Base-by-base conservation (phyloP, 2,888 invertebrate genomes). In the Clanis bilineata region DNA sequence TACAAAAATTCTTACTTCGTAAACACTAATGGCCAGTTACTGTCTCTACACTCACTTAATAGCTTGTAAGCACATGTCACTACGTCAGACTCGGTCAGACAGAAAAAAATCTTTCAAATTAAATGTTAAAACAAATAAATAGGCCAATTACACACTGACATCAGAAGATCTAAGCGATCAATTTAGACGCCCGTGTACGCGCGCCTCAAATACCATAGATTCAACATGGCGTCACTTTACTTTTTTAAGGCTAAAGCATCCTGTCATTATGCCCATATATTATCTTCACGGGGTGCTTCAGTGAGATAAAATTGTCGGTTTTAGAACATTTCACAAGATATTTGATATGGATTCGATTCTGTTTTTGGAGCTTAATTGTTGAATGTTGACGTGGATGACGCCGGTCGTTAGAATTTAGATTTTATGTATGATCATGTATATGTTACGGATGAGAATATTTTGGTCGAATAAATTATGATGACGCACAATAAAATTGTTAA, bases 241-340 rank as follows among this genome's bases (percentile, higher is more conserved):
- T 70, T 78, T 82, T 81, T 81, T 77, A 71, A 73, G 69, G 75
- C 79, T 74, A 80, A 76, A 82, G 79, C 80, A 77, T 82, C 78
- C 81, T 86, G 85, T 88, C 88, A 84, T 81, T 88, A 82, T 74
- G 78, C 67, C 77, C 82, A 79, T 87, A 83, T 77, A 82, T 88
- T 86, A 86, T 80, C 82, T 77, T 83, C 79, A 78, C 81, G 84
- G 84, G 86, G 84, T 70, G 83, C 82, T 82, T 71, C 76, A 76
- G 70, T 72, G 77, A 68, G 79, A 82, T 84, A 79, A 81, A 77
- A 80, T 75, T 68, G 72, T 76, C 73, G 67, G 69, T 71, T 69
- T 75, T 71, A 78, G 51, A 78, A 78, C 74, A 70, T 77, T 77
- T 65, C 67, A 70, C 61, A 62, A 71, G 63, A 62, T 62, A 66